Evolutionary conservation across 1,140 invertebrate species (phyloP).

Genomic region (Branchinecta lynchi): DNA sequence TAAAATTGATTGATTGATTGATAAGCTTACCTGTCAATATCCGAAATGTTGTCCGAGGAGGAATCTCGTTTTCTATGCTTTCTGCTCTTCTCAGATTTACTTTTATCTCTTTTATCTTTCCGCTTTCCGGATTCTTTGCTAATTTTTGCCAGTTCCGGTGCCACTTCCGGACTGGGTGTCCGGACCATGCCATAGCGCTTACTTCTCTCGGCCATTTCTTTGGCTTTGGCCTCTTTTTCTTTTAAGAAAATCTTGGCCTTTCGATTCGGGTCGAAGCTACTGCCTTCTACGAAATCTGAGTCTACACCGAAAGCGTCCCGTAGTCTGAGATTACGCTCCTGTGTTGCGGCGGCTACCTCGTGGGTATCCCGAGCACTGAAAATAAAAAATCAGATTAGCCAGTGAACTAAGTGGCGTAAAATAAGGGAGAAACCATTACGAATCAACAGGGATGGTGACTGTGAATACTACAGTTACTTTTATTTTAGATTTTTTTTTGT

Average conservation of each 20-base stretch:
- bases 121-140: conserved; percentile 16
- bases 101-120: conserved; percentile 18
- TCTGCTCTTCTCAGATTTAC: conserved; percentile 13
- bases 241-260: conserved; percentile 34
- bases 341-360: conserved; percentile 87
- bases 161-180: conserved; percentile 16
- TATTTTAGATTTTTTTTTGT: too few relatives aligned
- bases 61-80: conserved; percentile 16
- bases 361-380: conserved; percentile 81
- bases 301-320: conserved; percentile 89
- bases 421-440: too few relatives aligned
- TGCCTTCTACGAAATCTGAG: conserved; percentile 81
- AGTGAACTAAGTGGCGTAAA: too few relatives aligned
- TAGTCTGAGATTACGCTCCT: conserved; percentile 81
- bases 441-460: too few relatives aligned
- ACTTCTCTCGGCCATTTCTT: neutral
- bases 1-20: too few relatives aligned
- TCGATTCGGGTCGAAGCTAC: conserved; percentile 72
- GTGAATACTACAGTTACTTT: too few relatives aligned
- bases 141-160: conserved; percentile 19
- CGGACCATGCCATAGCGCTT: conserved; percentile 5
- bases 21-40: neutral
- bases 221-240: conserved; percentile 21
- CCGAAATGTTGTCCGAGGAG: neutral
- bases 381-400: conserved; percentile 22